phyloP scores from a whole-genome alignment of 2,888 invertebrate species.

The Pseudoips prasinana region DNA sequence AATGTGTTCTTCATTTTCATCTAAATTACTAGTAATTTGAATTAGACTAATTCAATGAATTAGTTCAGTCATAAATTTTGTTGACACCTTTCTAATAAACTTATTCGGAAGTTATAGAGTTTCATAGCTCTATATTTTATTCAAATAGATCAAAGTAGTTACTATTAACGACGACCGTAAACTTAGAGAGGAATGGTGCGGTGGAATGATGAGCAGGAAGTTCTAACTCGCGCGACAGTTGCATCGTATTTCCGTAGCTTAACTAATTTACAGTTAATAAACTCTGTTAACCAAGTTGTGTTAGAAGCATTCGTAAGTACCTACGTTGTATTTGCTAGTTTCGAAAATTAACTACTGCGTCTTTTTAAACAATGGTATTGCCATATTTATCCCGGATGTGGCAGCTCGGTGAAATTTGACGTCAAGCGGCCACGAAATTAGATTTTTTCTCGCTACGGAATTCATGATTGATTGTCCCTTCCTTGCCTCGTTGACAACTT shows the following conservation, averaged over 20 bases:
- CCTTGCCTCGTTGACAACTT: conserved; percentile 35
- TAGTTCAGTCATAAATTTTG: conserved; percentile 2
- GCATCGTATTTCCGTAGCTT: too few relatives aligned
- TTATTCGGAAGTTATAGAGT: conserved; percentile 12
- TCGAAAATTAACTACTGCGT: too few relatives aligned
- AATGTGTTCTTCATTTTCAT: too few relatives aligned
- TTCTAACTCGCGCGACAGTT: conserved; percentile 46
- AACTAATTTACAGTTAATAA: too few relatives aligned
- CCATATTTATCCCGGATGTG: conserved; percentile 49
- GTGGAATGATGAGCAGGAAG: conserved; percentile 57
- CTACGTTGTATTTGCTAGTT: too few relatives aligned
- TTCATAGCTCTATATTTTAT: conserved; percentile 25
- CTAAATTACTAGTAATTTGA: too few relatives aligned
- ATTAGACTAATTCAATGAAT: too few relatives aligned
- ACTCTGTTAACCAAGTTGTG: too few relatives aligned
- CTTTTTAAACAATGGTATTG: too few relatives aligned
- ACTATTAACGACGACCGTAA: conserved; percentile 45
- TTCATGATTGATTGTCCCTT: conserved; percentile 52
- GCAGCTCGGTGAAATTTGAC: conserved; percentile 48
- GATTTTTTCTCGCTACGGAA: conserved; percentile 45
- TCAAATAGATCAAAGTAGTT: conserved; percentile 55
- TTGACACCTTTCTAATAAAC: conserved; percentile 11
- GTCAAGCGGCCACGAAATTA: conserved; percentile 55
- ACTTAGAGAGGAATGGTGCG: conserved; percentile 45
- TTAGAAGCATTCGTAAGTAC: too few relatives aligned